Base-by-base conservation (phyloP, 2,113 vertebrate genomes). In the Oceanodroma tethys region DNA sequence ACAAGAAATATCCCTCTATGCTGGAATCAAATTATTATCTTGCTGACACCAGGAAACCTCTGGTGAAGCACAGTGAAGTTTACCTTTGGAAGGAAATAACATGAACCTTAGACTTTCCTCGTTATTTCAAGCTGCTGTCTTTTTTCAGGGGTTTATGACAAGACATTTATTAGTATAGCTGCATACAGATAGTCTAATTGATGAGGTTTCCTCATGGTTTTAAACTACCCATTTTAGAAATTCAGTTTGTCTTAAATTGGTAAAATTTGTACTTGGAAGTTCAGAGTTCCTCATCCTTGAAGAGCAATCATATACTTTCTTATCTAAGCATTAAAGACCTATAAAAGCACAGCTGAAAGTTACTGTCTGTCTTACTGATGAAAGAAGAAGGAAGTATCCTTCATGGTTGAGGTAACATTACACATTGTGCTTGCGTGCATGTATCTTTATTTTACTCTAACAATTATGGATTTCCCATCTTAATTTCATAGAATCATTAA, bases 251-350 rank as follows among this genome's bases (percentile, higher is more conserved):
- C 32, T 50, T 86, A 66, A 76, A 65, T 7, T 62, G 45, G 26
- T 58, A 26, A 80, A 62, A 84, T 55, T 30, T 83, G 45, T 70
- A 86, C 62, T 53, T 50, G 40, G 40, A 91, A 82, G 34, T 62
- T 88, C 22, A 25, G 67, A 82, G 62, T 26, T 82, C 34, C 48
- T 96, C 96, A 97, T 42, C 84, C 96, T 76, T 95, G 93, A 97
- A 96, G 84, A 82, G 10, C 92, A 94, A 55, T 85, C 78, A 63
- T 7, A 45, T 11, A 68, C 27, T 63, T 81, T 38, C 94, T 82
- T 70, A 76, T 15, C 32, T 45, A 82, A 96, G 96, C 53, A 91
- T 43, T 67, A 56, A 74, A 88, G 53, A 66, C 53, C 70, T 48
- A 91, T 76, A 90, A 96, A 94, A 76, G 23, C 53, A 78, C 12